Evolutionary conservation across 2,888 invertebrate genomes (phyloP).

Genomic region (Anthoptus insignis): DNA sequence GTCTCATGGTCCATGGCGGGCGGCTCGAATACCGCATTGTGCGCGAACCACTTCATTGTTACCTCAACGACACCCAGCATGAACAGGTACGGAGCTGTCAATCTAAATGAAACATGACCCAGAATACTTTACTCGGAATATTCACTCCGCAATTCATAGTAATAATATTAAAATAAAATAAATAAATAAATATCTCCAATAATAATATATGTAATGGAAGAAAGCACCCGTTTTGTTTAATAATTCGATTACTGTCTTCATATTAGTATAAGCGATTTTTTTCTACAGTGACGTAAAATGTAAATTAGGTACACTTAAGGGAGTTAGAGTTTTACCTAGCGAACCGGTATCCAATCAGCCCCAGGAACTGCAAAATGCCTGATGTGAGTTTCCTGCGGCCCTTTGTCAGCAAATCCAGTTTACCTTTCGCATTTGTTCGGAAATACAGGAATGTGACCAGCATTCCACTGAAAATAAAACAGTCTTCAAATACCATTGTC

Average conservation of each 20-base stretch:
- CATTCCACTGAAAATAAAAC: constrained; percentile 88
- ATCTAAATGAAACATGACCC: constrained; percentile 77
- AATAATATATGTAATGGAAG: no score
- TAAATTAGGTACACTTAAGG: no score
- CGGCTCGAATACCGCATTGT: constrained; percentile 94
- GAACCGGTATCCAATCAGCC: constrained; percentile 92
- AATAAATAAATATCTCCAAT: no score
- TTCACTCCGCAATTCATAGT: no score
- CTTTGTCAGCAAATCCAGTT: constrained; percentile 89
- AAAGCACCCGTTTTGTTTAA: no score
- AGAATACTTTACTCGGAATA: no score
- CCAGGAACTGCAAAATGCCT: constrained; percentile 91
- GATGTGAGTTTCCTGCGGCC: constrained; percentile 88
- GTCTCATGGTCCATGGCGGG: constrained; percentile 93
- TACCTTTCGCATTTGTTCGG: constrained; percentile 92
- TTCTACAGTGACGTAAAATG: no score
- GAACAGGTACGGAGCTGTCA: constrained; percentile 94
- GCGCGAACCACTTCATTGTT: constrained; percentile 95
- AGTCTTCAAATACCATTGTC: constrained; percentile 8
- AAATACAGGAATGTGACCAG: constrained; percentile 95
- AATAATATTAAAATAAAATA: no score
- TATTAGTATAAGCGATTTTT: no score
- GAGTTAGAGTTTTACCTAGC: constrained; percentile 84
- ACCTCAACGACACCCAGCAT: constrained; percentile 94
- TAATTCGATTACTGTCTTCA: no score